Conservation (phyloP, 2,888 invertebrate genomes). For the Cephus pulcher region DNA sequence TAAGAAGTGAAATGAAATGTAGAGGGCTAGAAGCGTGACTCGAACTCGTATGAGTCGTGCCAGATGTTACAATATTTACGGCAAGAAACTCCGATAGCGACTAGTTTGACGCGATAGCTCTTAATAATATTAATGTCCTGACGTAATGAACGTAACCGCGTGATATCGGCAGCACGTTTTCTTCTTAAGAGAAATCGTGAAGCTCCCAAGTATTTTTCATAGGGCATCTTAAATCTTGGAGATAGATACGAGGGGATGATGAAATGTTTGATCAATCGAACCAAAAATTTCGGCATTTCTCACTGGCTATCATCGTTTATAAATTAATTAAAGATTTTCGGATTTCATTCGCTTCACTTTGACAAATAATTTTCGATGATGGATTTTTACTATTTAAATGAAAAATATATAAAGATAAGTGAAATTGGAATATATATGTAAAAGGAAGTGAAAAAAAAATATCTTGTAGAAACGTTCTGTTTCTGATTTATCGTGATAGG, state of each 20-base stretch:
- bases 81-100: constrained; percentile 28
- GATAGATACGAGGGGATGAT: not conserved
- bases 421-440: too few relatives aligned
- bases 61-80: constrained; percentile 64
- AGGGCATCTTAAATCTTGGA: not conserved
- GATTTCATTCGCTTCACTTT: not conserved
- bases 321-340: too few relatives aligned
- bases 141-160: not conserved
- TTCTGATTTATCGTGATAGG: not conserved
- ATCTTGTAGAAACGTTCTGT: not conserved
- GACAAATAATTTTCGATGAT: not conserved
- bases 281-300: too few relatives aligned
- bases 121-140: constrained; percentile 41
- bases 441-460: too few relatives aligned
- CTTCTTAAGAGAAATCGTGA: not conserved
- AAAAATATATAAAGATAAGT: too few relatives aligned
- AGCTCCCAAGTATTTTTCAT: not conserved
- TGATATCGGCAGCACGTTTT: not conserved
- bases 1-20: constrained; percentile 60
- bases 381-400: too few relatives aligned
- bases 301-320: too few relatives aligned
- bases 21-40: constrained; percentile 56
- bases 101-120: constrained; percentile 22
- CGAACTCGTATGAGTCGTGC: constrained; percentile 56
- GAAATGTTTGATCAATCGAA: not conserved